Base-by-base conservation (phyloP, 1,140 invertebrate species). In the Metopolophium dirhodum region DNA sequence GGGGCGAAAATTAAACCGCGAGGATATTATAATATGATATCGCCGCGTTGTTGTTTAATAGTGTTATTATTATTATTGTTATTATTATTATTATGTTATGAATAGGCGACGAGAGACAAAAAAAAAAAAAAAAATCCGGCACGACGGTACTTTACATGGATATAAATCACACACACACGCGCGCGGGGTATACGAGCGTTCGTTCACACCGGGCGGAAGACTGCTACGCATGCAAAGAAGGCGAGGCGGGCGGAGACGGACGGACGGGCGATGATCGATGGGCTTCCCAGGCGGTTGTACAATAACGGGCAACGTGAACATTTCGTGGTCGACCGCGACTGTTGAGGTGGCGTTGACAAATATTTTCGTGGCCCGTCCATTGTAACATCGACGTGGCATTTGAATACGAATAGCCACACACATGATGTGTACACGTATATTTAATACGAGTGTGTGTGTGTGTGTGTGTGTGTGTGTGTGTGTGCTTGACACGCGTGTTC, bases 341-440 rank as follows among this genome's bases (percentile, higher is more conserved):
- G 91, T 85, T 49, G 90, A 35, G 82, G 49, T 86, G 91, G 82
- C 91, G 91, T 93, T 93, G 91, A 93, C 91, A 93, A 93, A 93
- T 93, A 93, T 93, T 93, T 93, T 93, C 82, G 49, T 93, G 30
- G 90, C 30, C 45, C 49, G 68, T 47, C 90, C 41, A 85, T 82
- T 91, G 61, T 83, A 18, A 83, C 90, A 35, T 61, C 68, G 49
- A 11, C 47, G 91, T 26, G 35, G 23, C 77, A 92, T 92, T 92
- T 92, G 91, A 92, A 92, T 92, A 92, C 91, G 91, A 92, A 92
- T 57, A 54, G n/a, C 22, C 20, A 18, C n/a, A 37, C 26, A 30
- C 9, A 77, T 20, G n/a, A 77, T 77, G 30, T 18, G 30, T 77
- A 30, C 26, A 7, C 11, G 14, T 51, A 22, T 54, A 54, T 54